Base-by-base conservation (phyloP, 2,797 vertebrate species). In the Urophycis tenuis region DNA sequence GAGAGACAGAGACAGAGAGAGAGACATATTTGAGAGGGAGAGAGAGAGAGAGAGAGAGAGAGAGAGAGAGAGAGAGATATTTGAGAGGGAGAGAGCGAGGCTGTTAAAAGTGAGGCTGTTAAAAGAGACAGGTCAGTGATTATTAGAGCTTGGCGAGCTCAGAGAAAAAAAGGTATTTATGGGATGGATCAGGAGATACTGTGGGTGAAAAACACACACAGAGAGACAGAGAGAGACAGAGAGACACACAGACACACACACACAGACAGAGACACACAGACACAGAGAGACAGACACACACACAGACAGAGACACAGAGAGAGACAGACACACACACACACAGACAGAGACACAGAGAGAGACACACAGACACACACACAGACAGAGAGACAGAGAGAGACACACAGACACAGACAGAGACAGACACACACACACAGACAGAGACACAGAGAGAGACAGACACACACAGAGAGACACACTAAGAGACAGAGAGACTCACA, bases 301-400 rank as follows among this genome's bases (percentile, higher is more conserved):
- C 85, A 78, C 79, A 87, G 11, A 41, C 17, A 15, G 12, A 41
- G 12, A 74, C 39, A 15, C 39, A 41, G 14, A 17, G 39, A 12
- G 17, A 41, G 12, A 41, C 39, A 15, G 5, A 41, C 17, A 12
- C 39, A 81, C 82, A 79, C 72, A 85, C 80, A 88, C 77, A 85
- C 80, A 85, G 80, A 72, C 19, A 67, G 25, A 32, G 17, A 80
- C 82, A 79, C 72, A n/a, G n/a, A n/a, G n/a, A n/a, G n/a, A n/a
- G n/a, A 85, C 80, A 88, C 76, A 85, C 79, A n/a, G n/a, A 85
- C 83, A 85, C 85, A 78, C 79, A 86, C 7, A 34, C 7, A 83
- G n/a, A 86, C 81, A 86, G 89, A 87, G 87, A 90, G 91, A 81
- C 34, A n/a, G n/a, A n/a, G n/a, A n/a, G n/a, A n/a, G n/a, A 72